Base-by-base conservation (phyloP, 2,797 vertebrate genomes). In the Novumbra hubbsi region DNA sequence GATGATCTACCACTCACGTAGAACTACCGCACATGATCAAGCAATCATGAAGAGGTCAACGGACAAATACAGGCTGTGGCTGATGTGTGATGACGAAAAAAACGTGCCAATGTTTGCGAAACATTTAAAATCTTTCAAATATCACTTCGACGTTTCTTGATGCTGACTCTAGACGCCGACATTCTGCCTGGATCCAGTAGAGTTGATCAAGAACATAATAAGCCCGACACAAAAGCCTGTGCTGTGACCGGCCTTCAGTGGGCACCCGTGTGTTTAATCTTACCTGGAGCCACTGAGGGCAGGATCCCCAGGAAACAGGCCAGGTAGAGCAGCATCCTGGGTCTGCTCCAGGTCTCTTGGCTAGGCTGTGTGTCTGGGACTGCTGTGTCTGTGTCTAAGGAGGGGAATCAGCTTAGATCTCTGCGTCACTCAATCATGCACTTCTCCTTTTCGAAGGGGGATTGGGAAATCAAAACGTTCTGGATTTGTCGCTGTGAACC, bases 311-410 rank as follows among this genome's bases (percentile, higher is more conserved):
- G 81, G 80, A 91, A 72, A 81, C 91, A 81, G 41, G 81, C 24
- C 41, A 89, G 68, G 78, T 72, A 85, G 65, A 76, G 73, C 85
- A 77, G 82, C 91, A 92, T 92, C 87, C 83, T 89, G 80, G 78
- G 83, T 81, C 81, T 72, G 76, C 81, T 84, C 80, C 84, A 80
- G 73, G 80, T 78, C 80, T 80, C 1, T 76, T 49, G 74, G 80
- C 50, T 78, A 74, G 63, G 79, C 68, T 70, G 73, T 4, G 45
- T 50, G 3, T 41, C 45, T 28, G 34, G 27, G 48, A 64, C 28
- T 34, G 68, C 62, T 68, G 78, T 74, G 6, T 15, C 27, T 78
- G 50, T 68, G 76, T 28, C 50, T 6, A 45, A 65, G 16, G 45
- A 76, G 69, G 75, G 12, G 79, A 80, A 82, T 11, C 16, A 30